Conservation (phyloP, 2,888 invertebrate species). For the Acleris holmiana region DNA sequence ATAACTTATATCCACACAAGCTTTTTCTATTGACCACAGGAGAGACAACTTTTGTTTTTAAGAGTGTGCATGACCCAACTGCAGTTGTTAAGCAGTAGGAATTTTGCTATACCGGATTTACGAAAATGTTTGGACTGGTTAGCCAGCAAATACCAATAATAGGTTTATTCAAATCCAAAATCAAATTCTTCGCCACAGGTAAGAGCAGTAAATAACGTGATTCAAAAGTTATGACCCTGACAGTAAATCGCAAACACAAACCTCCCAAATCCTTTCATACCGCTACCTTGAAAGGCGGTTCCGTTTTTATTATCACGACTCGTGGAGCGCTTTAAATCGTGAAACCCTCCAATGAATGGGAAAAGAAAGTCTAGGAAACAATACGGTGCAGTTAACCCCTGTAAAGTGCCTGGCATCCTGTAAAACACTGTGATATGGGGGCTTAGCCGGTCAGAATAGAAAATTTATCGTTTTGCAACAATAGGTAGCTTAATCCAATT, state of each 20-base stretch:
- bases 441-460: constrained; percentile 64
- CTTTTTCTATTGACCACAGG: too few species aligned
- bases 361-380: constrained; percentile 41
- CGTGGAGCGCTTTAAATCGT: constrained; percentile 26
- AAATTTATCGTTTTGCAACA: constrained; percentile 75
- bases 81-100: too few species aligned
- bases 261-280: constrained; percentile 12
- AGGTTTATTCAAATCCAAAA: too few species aligned
- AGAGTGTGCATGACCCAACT: too few species aligned
- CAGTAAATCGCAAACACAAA: constrained; percentile 20
- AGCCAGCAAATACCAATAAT: too few species aligned
- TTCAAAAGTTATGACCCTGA: constrained; percentile 23
- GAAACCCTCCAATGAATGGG: constrained; percentile 36
- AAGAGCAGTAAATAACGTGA: constrained; percentile 17
- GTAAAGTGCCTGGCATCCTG: constrained; percentile 43
- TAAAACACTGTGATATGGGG: constrained; percentile 59
- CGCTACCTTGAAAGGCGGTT: constrained; percentile 18
- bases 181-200: too few species aligned
- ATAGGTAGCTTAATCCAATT: constrained; percentile 69
- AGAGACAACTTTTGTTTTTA: too few species aligned
- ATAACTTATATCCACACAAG: too few species aligned
- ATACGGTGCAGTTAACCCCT: constrained; percentile 43
- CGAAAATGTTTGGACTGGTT: too few species aligned
- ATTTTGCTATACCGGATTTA: too few species aligned
- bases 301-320: constrained; percentile 29